A percentile compares a stretch with the other conserved stretches of the same genome.
Evolutionary conservation across 2,797 vertebrate genomes (phyloP).

Genomic region (Ctenopoma multispine): DNA sequence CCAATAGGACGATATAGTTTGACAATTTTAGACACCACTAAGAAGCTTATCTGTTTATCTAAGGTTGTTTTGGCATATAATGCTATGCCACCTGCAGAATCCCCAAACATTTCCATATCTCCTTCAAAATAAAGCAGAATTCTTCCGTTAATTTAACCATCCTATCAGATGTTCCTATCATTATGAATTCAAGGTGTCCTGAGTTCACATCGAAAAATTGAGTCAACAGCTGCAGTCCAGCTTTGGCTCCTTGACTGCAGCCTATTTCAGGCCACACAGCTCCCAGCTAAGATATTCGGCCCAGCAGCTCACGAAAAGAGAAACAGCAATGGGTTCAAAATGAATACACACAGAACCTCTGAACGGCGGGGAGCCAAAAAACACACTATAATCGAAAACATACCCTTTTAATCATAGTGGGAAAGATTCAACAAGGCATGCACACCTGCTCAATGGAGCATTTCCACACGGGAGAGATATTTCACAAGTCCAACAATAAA

Average conservation of each 20-base stretch:
- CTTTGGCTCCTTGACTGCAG: conserved; percentile 40
- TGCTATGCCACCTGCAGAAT: conserved; percentile 1
- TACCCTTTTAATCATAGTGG: conserved; percentile 71
- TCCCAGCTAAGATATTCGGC: conserved; percentile 53
- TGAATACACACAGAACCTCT: conserved; percentile 62
- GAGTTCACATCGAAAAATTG: conserved; percentile 53
- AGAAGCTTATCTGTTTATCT: conserved; percentile 43
- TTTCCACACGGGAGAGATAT: conserved; percentile 66
- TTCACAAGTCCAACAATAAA: conserved; percentile 63
- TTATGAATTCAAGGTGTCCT: conserved; percentile 67
- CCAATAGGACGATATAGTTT: background rate
- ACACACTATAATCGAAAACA: conserved; percentile 80
- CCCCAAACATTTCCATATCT: conserved; percentile 43
- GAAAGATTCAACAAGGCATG: conserved; percentile 64
- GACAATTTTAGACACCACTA: conserved; percentile 5
- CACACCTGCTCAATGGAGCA: conserved; percentile 74
- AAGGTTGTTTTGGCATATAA: conserved; percentile 30
- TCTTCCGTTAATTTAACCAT: conserved; percentile 15
- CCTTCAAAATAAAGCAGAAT: conserved; percentile 42
- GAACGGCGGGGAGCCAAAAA: conserved; percentile 68
- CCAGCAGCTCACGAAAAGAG: conserved; percentile 64
- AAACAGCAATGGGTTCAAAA: conserved; percentile 62
- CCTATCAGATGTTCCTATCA: conserved; percentile 56
- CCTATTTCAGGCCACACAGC: conserved; percentile 39
- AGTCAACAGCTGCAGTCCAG: conserved; percentile 71